Evolutionary conservation across 64 coral and sea anemone genomes (phyloP).

Genomic region (Dendrophyllia cribrosa): DNA sequence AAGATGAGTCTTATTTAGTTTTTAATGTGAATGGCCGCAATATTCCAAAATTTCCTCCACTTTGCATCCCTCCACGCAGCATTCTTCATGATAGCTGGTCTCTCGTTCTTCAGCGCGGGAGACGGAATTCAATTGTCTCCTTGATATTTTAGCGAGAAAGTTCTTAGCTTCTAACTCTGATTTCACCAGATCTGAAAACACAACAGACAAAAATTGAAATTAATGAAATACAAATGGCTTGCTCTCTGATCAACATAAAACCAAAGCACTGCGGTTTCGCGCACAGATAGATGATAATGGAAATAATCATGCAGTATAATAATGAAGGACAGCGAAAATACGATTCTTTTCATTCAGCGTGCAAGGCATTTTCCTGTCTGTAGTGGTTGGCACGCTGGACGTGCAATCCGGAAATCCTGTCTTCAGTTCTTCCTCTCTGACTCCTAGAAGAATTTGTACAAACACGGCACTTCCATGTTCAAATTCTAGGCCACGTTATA

Average conservation of each 20-base stretch:
- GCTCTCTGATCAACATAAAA: not conserved
- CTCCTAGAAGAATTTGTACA: too few species aligned
- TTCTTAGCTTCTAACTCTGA: not conserved
- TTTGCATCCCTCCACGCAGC: constrained; percentile 54
- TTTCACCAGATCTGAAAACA: constrained; percentile 16
- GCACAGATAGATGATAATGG: too few species aligned
- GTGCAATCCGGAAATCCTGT: too few species aligned
- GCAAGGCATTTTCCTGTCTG: too few species aligned
- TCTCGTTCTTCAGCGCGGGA: not conserved
- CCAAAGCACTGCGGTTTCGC: too few species aligned
- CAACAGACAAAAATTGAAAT: not conserved
- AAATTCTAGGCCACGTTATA: too few species aligned
- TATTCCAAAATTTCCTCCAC: constrained; percentile 54
- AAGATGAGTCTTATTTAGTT: not conserved
- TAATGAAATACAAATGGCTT: not conserved
- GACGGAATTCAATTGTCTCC: not conserved
- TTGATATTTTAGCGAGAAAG: constrained; percentile 1
- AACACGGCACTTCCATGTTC: too few species aligned
- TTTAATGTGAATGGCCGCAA: constrained; percentile 16
- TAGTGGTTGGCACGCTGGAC: too few species aligned
- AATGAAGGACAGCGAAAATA: too few species aligned
- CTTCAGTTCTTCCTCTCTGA: too few species aligned
- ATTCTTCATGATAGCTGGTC: constrained; percentile 68
- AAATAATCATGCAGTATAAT: too few species aligned
- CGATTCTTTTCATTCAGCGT: too few species aligned